A percentile compares a stretch with the other conserved stretches of the same genome.
phyloP scores from a whole-genome alignment of 2,888 invertebrate genomes.

The Strigamia crassipes region DNA sequence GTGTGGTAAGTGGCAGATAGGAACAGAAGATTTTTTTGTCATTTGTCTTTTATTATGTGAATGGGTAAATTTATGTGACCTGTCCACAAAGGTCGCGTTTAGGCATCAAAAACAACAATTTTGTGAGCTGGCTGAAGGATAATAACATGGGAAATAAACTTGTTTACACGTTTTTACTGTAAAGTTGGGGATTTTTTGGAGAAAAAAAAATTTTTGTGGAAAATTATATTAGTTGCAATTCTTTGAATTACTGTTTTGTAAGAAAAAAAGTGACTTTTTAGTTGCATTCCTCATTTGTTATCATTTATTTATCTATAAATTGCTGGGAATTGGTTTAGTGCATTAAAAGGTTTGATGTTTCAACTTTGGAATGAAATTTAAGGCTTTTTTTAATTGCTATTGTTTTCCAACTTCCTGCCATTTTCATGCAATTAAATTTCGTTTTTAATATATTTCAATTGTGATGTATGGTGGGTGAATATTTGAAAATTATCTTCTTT shows the following conservation, averaged over 20 bases:
- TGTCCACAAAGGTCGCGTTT: slow-evolving; percentile 25
- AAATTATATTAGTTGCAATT: not conserved
- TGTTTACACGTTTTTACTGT: slow-evolving; percentile 6
- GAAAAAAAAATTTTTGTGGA: not conserved
- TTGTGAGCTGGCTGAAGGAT: not conserved
- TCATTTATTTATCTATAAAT: not conserved
- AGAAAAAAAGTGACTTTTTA: not conserved
- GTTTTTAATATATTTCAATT: slow-evolving; percentile 17
- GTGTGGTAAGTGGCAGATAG: not conserved
- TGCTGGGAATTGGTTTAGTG: not conserved
- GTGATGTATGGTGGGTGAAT: not conserved
- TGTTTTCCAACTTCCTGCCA: slow-evolving; percentile 36
- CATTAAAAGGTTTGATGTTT: not conserved
- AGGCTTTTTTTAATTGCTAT: slow-evolving; percentile 24
- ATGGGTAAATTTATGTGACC: slow-evolving; percentile 14
- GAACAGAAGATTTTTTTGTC: not conserved
- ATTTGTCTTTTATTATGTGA: not conserved
- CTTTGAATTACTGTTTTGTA: not conserved
- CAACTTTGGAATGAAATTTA: not conserved
- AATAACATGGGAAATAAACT: slow-evolving; percentile 18
- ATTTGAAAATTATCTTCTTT: too few species aligned
- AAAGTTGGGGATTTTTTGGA: not conserved
- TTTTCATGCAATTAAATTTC: slow-evolving; percentile 32
- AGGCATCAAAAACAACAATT: slow-evolving; percentile 36
- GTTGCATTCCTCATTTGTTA: not conserved